Evolutionary conservation across 2,797 vertebrate species (phyloP), one percentile per base, ranked within the genome.

Genomic region (Diplodus puntazzo): DNA sequence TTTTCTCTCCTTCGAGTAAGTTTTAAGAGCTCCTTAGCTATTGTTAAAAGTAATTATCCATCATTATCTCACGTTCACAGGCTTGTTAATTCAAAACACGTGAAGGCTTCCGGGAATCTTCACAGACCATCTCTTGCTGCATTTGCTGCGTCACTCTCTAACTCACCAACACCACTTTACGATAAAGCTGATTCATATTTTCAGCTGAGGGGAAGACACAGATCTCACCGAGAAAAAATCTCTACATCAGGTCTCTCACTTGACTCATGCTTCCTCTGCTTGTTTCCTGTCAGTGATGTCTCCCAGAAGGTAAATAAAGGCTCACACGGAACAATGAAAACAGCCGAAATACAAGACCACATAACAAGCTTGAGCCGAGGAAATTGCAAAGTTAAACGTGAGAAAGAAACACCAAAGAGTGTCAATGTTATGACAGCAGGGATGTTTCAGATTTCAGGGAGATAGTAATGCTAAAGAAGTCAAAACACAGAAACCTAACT

Each of bases 181-280:
- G 13, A 45, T 34, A 13, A 75, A 60, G 63, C 74, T 91, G 88
- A 92, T 72, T 93, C 89, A 91, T 72, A 80, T 80, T 89, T 82
- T 75, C 21, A 54, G 71, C 69, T 10, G 20, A 42, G 68, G 70
- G 76, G 52, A 75, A 73, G 65, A 45, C 11, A 0, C 45, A 42
- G 34, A 66, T 39, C 78, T 75, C 21, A 34, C 42, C 10, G 14
- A 0, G 34, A 79, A 67, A 62, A 74, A 88, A 82, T 71, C 9
- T 66, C 48, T 34, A 30, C 5, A 50, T 70, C 63, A 48, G 55
- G 75, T 70, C 30, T 88, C 80, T 77, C 68, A 71, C 69, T 87
- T 92, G 91, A 93, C 84, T 94, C 87, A 88, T 12, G 46, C 75
- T 86, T 81, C 70, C 85, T 76, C 70, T 53, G 25, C 52, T 63